phyloP scores from a whole-genome alignment of 2,113 vertebrate species.

The Felis chaus region DNA sequence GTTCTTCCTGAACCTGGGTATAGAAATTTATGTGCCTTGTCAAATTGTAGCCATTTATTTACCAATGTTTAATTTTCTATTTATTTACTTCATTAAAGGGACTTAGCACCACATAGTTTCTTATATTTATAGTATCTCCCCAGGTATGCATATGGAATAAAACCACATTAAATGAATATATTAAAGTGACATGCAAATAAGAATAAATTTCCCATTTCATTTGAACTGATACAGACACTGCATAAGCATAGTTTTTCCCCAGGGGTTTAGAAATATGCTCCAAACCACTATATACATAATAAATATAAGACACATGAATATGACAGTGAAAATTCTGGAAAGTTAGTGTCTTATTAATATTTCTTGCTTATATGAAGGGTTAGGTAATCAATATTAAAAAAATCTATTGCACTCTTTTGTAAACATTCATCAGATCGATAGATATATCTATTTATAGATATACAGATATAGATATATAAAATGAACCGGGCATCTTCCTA shows the following conservation, averaged over 20 bases:
- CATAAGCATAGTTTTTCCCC: slow-evolving; percentile 34
- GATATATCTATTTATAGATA: background rate
- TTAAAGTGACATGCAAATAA: slow-evolving; percentile 75
- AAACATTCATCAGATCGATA: background rate
- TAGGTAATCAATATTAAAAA: background rate
- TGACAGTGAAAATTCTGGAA: background rate
- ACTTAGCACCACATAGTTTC: slow-evolving; percentile 59
- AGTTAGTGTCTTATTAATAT: background rate
- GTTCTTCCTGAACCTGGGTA: slow-evolving; percentile 48
- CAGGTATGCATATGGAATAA: slow-evolving; percentile 44
- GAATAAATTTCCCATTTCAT: slow-evolving; percentile 61
- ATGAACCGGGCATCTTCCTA: background rate
- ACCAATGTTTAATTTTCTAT: slow-evolving; percentile 76
- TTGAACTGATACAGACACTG: background rate
- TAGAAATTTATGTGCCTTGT: slow-evolving; percentile 48
- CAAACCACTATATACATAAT: background rate
- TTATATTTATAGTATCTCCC: slow-evolving; percentile 72
- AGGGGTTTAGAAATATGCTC: slow-evolving; percentile 42
- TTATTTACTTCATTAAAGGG: slow-evolving; percentile 60
- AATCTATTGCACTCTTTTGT: background rate
- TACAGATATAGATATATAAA: background rate
- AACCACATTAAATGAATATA: slow-evolving; percentile 62
- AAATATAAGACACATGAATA: slow-evolving; percentile 40
- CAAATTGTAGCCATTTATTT: slow-evolving; percentile 78
- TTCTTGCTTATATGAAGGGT: background rate